Evolutionary conservation across 1,140 invertebrate genomes (phyloP), one percentile per base, ranked within the genome.

Genomic region (Leptinotarsa undecemlineata): DNA sequence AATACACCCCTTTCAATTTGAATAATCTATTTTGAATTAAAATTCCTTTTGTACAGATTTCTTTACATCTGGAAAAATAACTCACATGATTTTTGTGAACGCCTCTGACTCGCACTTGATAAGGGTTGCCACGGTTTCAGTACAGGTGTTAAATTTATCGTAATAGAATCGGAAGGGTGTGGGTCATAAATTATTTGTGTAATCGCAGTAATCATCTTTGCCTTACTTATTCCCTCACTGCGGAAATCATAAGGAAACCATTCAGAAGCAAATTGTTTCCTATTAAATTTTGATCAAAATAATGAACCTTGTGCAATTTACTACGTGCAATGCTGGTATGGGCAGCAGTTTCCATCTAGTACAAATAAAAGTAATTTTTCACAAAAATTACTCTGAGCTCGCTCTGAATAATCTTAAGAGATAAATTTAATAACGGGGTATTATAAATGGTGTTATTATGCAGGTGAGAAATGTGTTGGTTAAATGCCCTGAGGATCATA

Each of bases 131-230:
- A 57, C 51, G 2, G n/a, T 64, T 64, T 64, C 21, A 64, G 79
- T 78, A 82, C 79, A 82, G 81, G 81, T 82, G 81, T 81, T 82
- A 79, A 82, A 82, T 79, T 80, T 82, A 81, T 81, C 79, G 79
- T 82, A 82, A 82, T 82, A 79, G 79, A 81, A 82, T 82, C 79
- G 81, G 81, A 81, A 82, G 81, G 81, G 81, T 82, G 81, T 81
- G 81, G 75, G 74, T 72, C 73, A 77, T 82, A 81, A 79, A 79
- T 81, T 78, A 81, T 77, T 64, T 64, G 63, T 64, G 63, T 64
- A 64, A 80, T 80, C 80, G 77, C 6, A 48, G n/a, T 73, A 73
- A 73, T 73, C 71, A 33, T 15, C 23, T 57, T 33, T 17, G 4
- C 4, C 17, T 17, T 33, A 69, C 68, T 69, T 51, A 57, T 57